Conservation (phyloP, 2,888 invertebrate species). For the Megastigmus dorsalis region DNA sequence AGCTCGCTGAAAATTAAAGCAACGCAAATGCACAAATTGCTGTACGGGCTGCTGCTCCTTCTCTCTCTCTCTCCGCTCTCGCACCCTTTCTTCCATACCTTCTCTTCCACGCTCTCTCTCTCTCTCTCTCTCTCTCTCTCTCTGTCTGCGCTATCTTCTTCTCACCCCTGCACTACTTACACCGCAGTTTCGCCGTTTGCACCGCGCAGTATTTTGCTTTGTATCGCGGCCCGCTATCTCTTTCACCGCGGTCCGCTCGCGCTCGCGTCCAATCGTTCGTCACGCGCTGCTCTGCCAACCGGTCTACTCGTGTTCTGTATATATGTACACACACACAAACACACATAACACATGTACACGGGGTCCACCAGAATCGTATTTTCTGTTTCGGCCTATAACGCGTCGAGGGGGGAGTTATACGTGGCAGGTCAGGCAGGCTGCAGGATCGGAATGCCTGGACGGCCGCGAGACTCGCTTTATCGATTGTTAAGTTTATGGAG, state of each 20-base stretch:
- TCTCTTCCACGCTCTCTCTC: neutral
- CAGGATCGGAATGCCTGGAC: too few relatives aligned
- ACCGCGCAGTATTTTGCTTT: too few relatives aligned
- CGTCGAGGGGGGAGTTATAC: too few relatives aligned
- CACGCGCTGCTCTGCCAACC: neutral
- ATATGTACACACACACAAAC: too few relatives aligned
- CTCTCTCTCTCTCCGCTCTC: neutral
- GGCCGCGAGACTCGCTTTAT: neutral
- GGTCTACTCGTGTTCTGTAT: too few relatives aligned
- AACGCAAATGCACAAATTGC: conserved; percentile 40
- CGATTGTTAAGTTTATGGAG: conserved; percentile 8
- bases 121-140: neutral
- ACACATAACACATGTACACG: too few relatives aligned
- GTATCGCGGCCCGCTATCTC: too few relatives aligned
- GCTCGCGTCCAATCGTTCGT: neutral
- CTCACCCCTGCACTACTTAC: too few relatives aligned
- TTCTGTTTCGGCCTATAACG: too few relatives aligned
- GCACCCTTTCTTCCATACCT: neutral
- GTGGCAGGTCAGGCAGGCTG: too few relatives aligned
- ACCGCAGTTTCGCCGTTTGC: too few relatives aligned
- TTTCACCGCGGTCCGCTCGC: neutral
- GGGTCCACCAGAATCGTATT: conserved; percentile 25
- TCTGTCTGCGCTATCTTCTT: neutral
- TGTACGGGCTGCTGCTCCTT: neutral
- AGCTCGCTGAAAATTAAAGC: conserved; percentile 48